Evolutionary conservation across 2,888 invertebrate species (phyloP).

Genomic region (Pycnomerus fuliginosus): DNA sequence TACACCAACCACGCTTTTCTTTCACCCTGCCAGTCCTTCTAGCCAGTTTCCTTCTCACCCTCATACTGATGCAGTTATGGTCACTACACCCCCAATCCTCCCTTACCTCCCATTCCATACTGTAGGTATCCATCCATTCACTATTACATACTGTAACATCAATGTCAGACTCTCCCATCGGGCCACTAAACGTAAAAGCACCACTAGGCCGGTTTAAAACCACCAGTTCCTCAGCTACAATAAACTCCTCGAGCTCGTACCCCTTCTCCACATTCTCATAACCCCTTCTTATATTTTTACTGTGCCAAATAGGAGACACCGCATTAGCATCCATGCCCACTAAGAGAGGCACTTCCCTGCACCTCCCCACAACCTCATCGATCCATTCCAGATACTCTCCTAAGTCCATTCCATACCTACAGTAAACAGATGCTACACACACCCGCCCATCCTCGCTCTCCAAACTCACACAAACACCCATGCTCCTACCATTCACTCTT

Average conservation of each 20-base stretch:
- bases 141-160: slow-evolving; percentile 23
- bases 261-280: neutral
- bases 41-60: no score
- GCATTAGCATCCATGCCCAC: slow-evolving; percentile 32
- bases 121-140: neutral
- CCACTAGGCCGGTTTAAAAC: slow-evolving; percentile 25
- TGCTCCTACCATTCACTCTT: neutral
- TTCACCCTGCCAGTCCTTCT: no score
- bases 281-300: slow-evolving; percentile 4
- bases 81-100: slow-evolving; percentile 5
- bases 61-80: no score
- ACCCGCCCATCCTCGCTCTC: slow-evolving; percentile 18
- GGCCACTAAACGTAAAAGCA: slow-evolving; percentile 21
- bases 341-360: slow-evolving; percentile 3
- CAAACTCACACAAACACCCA: slow-evolving; percentile 19
- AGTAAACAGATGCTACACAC: slow-evolving; percentile 25
- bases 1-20: no score
- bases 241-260: slow-evolving; percentile 5
- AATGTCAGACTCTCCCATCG: slow-evolving; percentile 24
- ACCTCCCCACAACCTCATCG: neutral
- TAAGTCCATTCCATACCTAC: slow-evolving; percentile 5
- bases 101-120: neutral
- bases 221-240: slow-evolving; percentile 6
- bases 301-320: slow-evolving; percentile 26
- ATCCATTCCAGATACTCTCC: neutral